Base-by-base conservation (phyloP, 2,888 invertebrate genomes). In the Eulithis prunata region DNA sequence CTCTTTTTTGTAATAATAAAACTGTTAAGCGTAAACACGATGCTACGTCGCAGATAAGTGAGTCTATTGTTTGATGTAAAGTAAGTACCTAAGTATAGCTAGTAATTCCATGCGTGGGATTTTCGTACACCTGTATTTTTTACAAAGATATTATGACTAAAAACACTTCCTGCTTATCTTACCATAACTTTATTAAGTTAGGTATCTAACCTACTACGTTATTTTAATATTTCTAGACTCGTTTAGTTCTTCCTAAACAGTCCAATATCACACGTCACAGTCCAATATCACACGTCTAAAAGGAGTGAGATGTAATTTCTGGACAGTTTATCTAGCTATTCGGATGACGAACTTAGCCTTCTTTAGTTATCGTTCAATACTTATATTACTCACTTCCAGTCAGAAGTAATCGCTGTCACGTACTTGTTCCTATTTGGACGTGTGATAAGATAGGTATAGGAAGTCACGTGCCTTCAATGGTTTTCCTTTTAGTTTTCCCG, bases 401-500 rank as follows among this genome's bases (percentile, higher is more conserved):
- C 41, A 45, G 47, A 59, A 53, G 59, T 63, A 60, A 59, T 59
- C 58, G 41, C 3, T 53, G 63, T 67, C 63, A 67, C 63, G 66
- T 67, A 51, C 56, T 13, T n/a, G n/a, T 57, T 55, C 47, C 59
- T 60, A 38, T 59, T 63, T 49, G 45, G n/a, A 47, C 13, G 38
- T 51, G 46, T 52, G 66, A 66, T 62, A 59, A 62, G 52, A 32
- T 49, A 46, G 52, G 41, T 49, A 46, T 65, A 57, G 52, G 51
- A 38, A 60, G 43, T 14, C 14, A 52, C 32, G 14, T 46, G 58
- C 49, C 36, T 28, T 13, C 49, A n/a, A 28, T 7, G 11, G 36
- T 53, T 60, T 43, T 53, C 45, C 45, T 53, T 53, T 53, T 51
- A 53, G 36, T 53, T 53, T 53, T 38, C 36, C 36, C n/a, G 10